phyloP scores from a whole-genome alignment of 2,113 vertebrate genomes.

The Passer domesticus region DNA sequence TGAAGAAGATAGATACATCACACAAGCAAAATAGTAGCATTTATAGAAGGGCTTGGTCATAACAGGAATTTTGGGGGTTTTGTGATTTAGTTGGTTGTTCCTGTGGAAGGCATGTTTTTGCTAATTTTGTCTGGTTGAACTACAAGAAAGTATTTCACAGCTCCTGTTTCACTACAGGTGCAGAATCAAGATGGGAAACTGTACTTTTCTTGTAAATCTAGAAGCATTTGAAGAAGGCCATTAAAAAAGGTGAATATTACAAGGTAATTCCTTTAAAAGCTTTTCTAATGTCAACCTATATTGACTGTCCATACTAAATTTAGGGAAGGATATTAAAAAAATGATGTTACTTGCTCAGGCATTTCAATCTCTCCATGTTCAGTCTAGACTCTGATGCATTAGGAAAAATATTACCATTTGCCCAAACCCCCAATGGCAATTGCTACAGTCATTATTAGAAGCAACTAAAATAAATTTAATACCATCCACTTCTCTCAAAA shows the following conservation, averaged over 20 bases:
- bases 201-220: not conserved
- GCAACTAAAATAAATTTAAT: not conserved
- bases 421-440: not conserved
- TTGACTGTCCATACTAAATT: not conserved
- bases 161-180: not conserved
- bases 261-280: not conserved
- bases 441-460: not conserved
- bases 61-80: not conserved
- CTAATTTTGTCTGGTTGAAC: not conserved
- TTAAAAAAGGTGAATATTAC: not conserved
- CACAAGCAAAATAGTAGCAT: not conserved
- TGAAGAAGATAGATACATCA: not conserved
- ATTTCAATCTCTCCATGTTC: not conserved
- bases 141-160: not conserved
- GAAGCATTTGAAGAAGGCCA: not conserved
- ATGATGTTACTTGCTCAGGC: not conserved
- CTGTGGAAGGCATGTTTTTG: not conserved
- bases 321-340: not conserved
- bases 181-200: not conserved
- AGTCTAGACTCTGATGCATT: not conserved
- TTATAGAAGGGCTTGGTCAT: not conserved
- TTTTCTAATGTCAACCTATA: not conserved
- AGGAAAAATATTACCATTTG: not conserved
- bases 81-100: not conserved
- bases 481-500: not conserved